Base-by-base conservation (phyloP, 2,888 invertebrate genomes). In the Athrips mouffetella region DNA sequence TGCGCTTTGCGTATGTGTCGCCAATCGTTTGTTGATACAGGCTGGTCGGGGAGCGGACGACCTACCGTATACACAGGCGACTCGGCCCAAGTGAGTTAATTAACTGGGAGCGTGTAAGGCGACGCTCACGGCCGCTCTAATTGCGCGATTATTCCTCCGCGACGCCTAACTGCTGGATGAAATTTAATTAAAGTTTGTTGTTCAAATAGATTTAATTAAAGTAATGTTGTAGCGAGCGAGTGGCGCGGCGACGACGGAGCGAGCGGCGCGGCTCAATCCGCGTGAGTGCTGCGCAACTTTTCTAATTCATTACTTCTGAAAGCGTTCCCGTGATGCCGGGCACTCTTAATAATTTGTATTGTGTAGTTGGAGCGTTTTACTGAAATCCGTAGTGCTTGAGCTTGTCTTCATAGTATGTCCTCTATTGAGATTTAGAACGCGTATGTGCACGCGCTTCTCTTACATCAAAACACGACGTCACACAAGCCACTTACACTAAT, bases 191-290 rank as follows among this genome's bases (percentile, higher is more conserved):
- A 89, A 89, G 83, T 89, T 89, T 89, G 89, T 89, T 89, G 89
- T 89, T 89, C 86, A 89, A 89, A 89, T 89, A 89, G 89, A 89
- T 89, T 89, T 89, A 89, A 89, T 89, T 89, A 89, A 89, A 89
- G 87, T 89, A 89, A 89, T 89, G 89, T 83, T 85, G 87, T 85
- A 83, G 83, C 80, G 77, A 78, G 74, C 64, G 80, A 72, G 74
- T 70, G 73, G 68, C 54, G 57, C 65, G 64, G 71, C 71, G 76
- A n/a, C 71, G 73, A 68, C 55, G 58, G 62, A 56, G 54, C 58
- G 63, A 53, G 56, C 64, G 64, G 73, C 71, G 76, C 75, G 76
- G 77, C 84, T 87, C 87, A 87, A 88, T 88, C 85, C 86, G 83
- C 72, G 81, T 80, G 87, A 89, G 87, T 88, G 87, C 85, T 86